Evolutionary conservation across 2,113 vertebrate genomes (phyloP), one percentile per base, ranked within the genome.

Genomic region (Machaerirhynchus nigripectus): DNA sequence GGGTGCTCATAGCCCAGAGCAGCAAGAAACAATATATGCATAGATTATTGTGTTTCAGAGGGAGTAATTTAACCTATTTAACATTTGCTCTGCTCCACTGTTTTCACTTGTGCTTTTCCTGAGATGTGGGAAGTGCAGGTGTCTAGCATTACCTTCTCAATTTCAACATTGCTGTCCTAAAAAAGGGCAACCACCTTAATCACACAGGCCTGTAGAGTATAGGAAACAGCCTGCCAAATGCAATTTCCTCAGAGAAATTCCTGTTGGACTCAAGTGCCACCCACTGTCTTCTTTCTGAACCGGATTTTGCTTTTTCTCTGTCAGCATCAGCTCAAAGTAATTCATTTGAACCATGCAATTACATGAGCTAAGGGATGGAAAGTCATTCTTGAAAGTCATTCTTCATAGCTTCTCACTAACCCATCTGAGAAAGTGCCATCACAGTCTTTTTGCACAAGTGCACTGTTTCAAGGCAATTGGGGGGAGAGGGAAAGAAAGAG

Each of bases 311-410:
- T 84, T 78, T 81, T 84, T 69, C 77, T 64, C 69, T 46, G n/a
- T 44, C 75, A 59, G 8, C 5, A 5, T 59, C 7, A 20, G 47
- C 30, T 61, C 56, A 50, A 87, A 92, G 35, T 61, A 84, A 75
- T 91, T 89, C 30, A 65, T 80, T 60, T 70, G 42, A 95, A 79
- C 53, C 33, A 26, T 18, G 52, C 53, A 61, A 69, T 70, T 22
- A 3, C 40, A 46, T 39, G 33, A 95, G 9, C 21, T 93, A 76
- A 93, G 61, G 27, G 42, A 93, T 89, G 30, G 17, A 68, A 57
- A 83, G 61, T 14, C 53, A 87, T 84, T 90, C 83, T 81, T 87
- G 63, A 89, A 93, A 95, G 56, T 71, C 33, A 75, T 90, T 90
- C 49, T 60, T 65, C 74, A 65, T 55, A 63, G 39, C 28, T 81